Evolutionary conservation across 2,797 vertebrate species (phyloP).

Genomic region (Octomys mimax): DNA sequence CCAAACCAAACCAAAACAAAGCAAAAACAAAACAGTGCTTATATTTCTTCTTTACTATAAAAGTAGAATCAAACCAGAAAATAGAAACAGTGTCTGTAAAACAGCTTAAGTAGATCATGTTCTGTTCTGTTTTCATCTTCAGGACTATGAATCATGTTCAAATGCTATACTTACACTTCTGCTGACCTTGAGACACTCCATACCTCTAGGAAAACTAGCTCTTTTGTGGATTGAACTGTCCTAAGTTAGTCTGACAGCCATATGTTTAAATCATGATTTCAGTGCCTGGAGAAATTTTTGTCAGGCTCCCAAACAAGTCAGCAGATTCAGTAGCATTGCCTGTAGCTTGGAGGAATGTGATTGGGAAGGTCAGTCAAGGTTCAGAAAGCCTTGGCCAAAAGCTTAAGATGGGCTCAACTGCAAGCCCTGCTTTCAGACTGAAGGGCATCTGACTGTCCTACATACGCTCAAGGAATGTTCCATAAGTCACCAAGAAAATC

Average conservation of each 20-base stretch:
- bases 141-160: conserved; percentile 41
- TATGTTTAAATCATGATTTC: conserved; percentile 84
- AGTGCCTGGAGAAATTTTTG: conserved; percentile 79
- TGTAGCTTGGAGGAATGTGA: conserved; percentile 61
- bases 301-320: conserved; percentile 78
- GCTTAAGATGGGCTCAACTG: background rate
- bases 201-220: conserved; percentile 84
- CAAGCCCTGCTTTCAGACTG: background rate
- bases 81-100: background rate
- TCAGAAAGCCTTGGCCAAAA: conserved; percentile 67
- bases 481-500: background rate
- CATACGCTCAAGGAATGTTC: background rate
- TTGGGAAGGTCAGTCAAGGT: conserved; percentile 78
- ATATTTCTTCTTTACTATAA: background rate
- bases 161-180: conserved; percentile 43
- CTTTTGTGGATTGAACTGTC: conserved; percentile 71
- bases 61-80: background rate
- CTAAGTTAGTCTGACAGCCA: conserved; percentile 85
- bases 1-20: background rate
- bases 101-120: background rate
- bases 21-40: background rate
- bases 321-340: conserved; percentile 64
- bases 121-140: conserved; percentile 39
- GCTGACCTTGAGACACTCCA: conserved; percentile 77
- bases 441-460: background rate